Conservation (phyloP, 2,113 vertebrate genomes). For the Azemiops feae region DNA sequence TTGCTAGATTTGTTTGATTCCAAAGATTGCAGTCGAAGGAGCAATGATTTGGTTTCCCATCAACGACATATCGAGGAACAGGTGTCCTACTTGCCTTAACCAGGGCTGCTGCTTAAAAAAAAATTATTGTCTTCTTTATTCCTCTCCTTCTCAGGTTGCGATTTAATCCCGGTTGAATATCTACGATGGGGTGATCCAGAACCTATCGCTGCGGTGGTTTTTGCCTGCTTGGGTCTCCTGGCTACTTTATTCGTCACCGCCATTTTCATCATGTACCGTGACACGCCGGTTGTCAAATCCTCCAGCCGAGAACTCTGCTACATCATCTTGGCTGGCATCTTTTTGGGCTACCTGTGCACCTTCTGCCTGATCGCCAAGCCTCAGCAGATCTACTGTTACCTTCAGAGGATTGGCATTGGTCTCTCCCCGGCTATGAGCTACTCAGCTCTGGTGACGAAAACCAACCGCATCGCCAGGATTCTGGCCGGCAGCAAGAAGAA, state of each 20-base stretch:
- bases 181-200: slow-evolving; percentile 96
- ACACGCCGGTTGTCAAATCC: slow-evolving; percentile 97
- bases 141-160: slow-evolving; percentile 78
- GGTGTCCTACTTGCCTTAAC: neutral
- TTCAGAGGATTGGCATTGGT: slow-evolving; percentile 93
- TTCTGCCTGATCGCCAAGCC: slow-evolving; percentile 96
- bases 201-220: slow-evolving; percentile 94
- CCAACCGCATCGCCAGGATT: slow-evolving; percentile 96
- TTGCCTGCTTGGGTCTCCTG: slow-evolving; percentile 91
- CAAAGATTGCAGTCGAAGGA: neutral
- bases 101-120: neutral
- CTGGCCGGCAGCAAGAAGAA: slow-evolving; percentile 99
- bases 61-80: neutral
- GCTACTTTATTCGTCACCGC: slow-evolving; percentile 92
- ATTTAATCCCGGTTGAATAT: slow-evolving; percentile 90
- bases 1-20: neutral
- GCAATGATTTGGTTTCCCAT: neutral
- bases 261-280: slow-evolving; percentile 91
- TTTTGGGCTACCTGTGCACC: slow-evolving; percentile 95
- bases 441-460: slow-evolving; percentile 96
- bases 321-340: slow-evolving; percentile 96
- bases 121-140: slow-evolving; percentile 7
- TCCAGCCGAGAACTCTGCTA: slow-evolving; percentile 97
- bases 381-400: slow-evolving; percentile 90
- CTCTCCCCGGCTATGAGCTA: slow-evolving; percentile 98